Base-by-base conservation (phyloP, 2,888 invertebrate species). In the Neoscelio sp. region DNA sequence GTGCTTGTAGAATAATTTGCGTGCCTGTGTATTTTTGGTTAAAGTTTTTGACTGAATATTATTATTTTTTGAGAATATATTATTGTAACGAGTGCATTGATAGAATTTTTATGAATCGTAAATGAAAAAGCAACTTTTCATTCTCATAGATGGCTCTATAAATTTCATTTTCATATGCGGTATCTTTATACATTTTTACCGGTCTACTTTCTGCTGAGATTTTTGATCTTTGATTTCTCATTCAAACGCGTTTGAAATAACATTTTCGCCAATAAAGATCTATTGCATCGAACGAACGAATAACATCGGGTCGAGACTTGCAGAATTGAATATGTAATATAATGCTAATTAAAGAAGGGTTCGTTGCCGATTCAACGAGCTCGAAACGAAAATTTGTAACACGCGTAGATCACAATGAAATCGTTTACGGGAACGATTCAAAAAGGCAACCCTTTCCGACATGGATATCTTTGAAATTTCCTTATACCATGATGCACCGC, bases 261-360 rank as follows among this genome's bases (percentile, higher is more conserved):
- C 84, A 83, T 82, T 60, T 76, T 28, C 30, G 73, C 64, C 73
- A 64, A 74, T 64, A 46, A 28, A 15, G 12, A 60, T 44, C 42
- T 42, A 42, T 46, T 42, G 28, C 58, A 40, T 8, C 35, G 46
- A 48, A 33, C 6, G n/a, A n/a, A n/a, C 70, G 62, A 48, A 30
- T 46, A 46, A 30, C 33, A 46, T 60, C 46, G 13, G 44, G 23
- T 4, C 10, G 28, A 33, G 54, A 50, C 18, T 10, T 33, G 54
- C 20, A 42, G 84, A 83, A 85, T 28, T 8, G 58, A 58, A 58
- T 42, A 85, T 85, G 68, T 79, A 81, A 87, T 87, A 87, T 84
- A 86, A 87, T 87, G 85, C 84, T 87, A 87, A 87, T 87, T 87
- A 87, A 86, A 87, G 83, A 82, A 85, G 81, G 87, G 86, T 84